A percentile compares a stretch with the other conserved stretches of the same genome.
Evolutionary conservation across 2,113 vertebrate genomes (phyloP).

Genomic region (Burhinus oedicnemus): DNA sequence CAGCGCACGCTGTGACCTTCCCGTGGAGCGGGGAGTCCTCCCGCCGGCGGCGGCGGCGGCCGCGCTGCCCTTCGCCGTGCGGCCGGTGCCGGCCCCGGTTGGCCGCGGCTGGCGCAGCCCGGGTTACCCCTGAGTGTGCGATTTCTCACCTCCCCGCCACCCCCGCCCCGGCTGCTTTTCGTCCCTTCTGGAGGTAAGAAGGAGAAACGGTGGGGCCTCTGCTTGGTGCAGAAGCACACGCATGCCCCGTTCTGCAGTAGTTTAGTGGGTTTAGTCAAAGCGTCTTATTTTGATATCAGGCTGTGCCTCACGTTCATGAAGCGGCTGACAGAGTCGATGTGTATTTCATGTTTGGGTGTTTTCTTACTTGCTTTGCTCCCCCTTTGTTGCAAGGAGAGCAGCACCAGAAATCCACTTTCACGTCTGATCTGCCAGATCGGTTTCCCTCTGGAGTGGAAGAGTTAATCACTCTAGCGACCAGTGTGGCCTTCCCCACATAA

Average conservation of each 20-base stretch:
- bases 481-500: rapidly evolving
- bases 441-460: neutral
- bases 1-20: neutral
- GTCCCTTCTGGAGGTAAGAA: neutral
- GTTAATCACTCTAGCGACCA: neutral
- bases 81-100: too few relatives aligned
- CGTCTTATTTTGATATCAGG: neutral
- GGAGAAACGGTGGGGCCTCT: rapidly evolving
- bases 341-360: rapidly evolving
- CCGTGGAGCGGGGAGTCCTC: rapidly evolving
- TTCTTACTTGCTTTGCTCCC: neutral
- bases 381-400: neutral
- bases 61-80: too few relatives aligned
- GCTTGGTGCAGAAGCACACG: neutral
- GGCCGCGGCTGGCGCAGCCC: neutral
- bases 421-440: rapidly evolving
- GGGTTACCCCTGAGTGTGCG: neutral
- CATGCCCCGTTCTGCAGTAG: neutral
- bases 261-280: neutral
- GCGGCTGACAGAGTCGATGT: too few relatives aligned
- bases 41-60: too few relatives aligned
- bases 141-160: neutral
- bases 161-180: neutral
- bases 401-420: neutral
- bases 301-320: neutral